These are phyloP conservation scores for Limanda limanda DNA, from an alignment of 2,113 vertebrate genomes.

Conservation along the genomic window DNA sequence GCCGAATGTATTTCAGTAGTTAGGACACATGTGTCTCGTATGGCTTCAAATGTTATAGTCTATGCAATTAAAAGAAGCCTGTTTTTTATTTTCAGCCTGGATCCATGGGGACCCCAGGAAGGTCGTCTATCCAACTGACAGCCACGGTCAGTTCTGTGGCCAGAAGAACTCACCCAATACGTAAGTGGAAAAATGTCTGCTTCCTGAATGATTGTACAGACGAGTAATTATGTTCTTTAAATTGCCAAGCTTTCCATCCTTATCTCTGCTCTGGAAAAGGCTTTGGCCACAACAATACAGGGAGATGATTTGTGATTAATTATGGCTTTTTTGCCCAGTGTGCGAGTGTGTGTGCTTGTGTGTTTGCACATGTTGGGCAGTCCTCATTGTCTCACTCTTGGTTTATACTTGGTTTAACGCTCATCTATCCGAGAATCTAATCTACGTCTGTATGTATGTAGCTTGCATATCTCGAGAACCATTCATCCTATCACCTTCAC, in stretches of 20 bases:
- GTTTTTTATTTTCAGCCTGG: constrained; percentile 87
- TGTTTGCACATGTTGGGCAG: neutral
- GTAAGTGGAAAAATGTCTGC: constrained; percentile 83
- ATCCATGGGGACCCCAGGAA: constrained; percentile 93
- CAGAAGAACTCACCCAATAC: constrained; percentile 90
- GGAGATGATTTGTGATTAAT: constrained; percentile 58
- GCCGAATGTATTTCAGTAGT: neutral
- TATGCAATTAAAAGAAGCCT: neutral
- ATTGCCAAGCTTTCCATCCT: constrained; percentile 34
- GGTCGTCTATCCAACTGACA: constrained; percentile 94
- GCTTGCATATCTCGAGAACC: neutral
- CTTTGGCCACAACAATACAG: constrained; percentile 30
- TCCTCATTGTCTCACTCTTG: neutral
- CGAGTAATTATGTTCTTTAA: constrained; percentile 48
- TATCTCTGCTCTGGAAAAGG: constrained; percentile 40
- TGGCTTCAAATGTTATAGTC: neutral
- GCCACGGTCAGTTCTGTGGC: constrained; percentile 94
- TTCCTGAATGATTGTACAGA: constrained; percentile 8
- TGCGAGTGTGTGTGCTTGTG: neutral
- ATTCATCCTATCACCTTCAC: neutral
- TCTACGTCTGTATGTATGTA: neutral
- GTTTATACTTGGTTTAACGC: neutral
- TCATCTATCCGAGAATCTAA: neutral
- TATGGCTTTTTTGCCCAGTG: constrained; percentile 6
- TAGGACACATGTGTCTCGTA: neutral